Base-by-base conservation (phyloP, 1,140 invertebrate species). In the Nomia melanderi region DNA sequence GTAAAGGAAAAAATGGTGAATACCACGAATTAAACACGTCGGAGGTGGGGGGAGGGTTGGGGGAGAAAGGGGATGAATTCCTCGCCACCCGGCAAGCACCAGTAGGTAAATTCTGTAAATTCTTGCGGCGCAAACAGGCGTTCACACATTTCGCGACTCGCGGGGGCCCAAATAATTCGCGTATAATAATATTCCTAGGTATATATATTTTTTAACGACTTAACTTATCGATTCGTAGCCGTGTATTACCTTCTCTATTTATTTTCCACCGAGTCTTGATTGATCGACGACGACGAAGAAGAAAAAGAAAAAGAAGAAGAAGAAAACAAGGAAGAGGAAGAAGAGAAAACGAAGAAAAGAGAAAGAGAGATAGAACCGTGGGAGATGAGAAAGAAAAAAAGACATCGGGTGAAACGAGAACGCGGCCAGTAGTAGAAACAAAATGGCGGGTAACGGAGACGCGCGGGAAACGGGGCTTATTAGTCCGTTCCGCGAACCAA, bases 131-230 rank as follows among this genome's bases (percentile, higher is more conserved):
- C 59, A 73, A 78, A 71, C 25, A n/a, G 54, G 73, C 73, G 39
- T 76, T 62, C 75, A n/a, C n/a, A 76, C 63, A 69, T 84, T n/a
- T 84, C 76, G 83, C 79, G 74, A 84, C 75, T 85, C 70, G 70
- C 75, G 70, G 75, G 83, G 83, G 83, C 78, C 82, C 83, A 79
- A 85, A 74, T 81, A 81, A 84, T n/a, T 83, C 82, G 78, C 74
- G 72, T 84, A 84, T 63, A 84, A 76, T 76, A 44, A 76, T 81
- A 84, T 84, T 85, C 79, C 79, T 84, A 84, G 78, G 79, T 82
- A 84, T 84, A 84, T 78, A 85, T 85, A 84, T 85, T 85, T 85
- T 85, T 84, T 81, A 85, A 85, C 65, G 74, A 84, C 78, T 84
- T 85, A 84, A 81, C 82, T 84, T 84, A 84, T 81, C 83, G 78